Evolutionary conservation across 1,140 invertebrate species (phyloP), one percentile per base, ranked within the genome.

Genomic region (Micrasema minimum): DNA sequence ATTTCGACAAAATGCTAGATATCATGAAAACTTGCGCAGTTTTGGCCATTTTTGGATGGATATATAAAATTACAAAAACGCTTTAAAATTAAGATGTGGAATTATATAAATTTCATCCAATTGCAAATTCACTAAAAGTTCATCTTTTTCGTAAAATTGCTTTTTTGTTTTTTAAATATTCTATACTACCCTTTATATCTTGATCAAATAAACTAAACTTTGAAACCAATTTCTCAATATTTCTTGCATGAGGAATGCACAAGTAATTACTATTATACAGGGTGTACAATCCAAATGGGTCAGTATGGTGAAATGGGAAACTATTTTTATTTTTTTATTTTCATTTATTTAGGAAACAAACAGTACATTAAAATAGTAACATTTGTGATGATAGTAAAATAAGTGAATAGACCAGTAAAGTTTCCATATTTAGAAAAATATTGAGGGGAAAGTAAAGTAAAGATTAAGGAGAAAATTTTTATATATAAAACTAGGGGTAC

Each of bases 161-260:
- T 53, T 53, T 53, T 53, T 53, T 53, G n/a, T 11, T 57, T 35
- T 35, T 35, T 23, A 12, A 38, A 57, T 38, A 35, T 57, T 38
- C 23, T n/a, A 35, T 23, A 16, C 12, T 57, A 57, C 35, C 35
- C 16, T 53, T 53, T 53, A 57, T 18, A 57, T 38, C 16, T 2
- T 57, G 35, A 12, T 35, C 23, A 38, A 57, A 57, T 38, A 57
- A 35, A 31, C 26, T 4, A 31, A 31, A 7, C 23, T 57, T 38
- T 38, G 45, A 14, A 20, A 48, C 16, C 45, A 20, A 48, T 18
- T 48, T 48, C 14, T 48, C 4, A 48, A 48, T 18, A 48, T 48
- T 48, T 48, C 45, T 43, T 5, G 41, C 3, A 11, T 43, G 41
- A 5, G 10, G 41, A 43, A 43, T 43, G 41, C 41, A 43, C 41